A percentile compares a stretch with the other conserved stretches of the same genome.
Evolutionary conservation across 2,113 vertebrate genomes (phyloP).

Genomic region (Cyanoderma ruficeps): DNA sequence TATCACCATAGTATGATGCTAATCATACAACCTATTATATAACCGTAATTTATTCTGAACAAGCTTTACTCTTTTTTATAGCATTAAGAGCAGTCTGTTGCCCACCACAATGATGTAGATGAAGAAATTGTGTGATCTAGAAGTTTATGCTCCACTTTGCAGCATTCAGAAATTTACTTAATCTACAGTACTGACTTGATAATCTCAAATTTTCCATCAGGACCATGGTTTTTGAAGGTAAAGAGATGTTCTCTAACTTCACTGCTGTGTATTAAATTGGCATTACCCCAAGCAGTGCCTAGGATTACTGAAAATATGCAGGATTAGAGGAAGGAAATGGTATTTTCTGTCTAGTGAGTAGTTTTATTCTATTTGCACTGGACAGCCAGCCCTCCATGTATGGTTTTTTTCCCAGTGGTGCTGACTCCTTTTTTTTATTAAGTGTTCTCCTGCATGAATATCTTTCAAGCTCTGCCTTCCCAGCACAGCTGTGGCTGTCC

Average conservation of each 20-base stretch:
- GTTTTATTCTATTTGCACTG: background rate
- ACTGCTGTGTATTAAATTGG: background rate
- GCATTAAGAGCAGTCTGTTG: background rate
- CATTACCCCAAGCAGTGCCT: background rate
- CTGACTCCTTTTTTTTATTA: background rate
- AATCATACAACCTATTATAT: background rate
- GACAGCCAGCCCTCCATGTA: accelerated
- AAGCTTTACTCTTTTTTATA: background rate
- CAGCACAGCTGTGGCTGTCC: background rate
- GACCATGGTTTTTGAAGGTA: background rate
- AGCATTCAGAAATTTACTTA: background rate
- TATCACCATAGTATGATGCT: background rate
- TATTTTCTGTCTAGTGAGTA: background rate
- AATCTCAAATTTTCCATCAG: background rate
- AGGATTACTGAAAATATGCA: background rate
- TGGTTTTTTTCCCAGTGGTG: background rate
- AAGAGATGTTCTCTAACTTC: background rate
- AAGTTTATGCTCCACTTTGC: background rate
- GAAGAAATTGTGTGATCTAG: background rate
- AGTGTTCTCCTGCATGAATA: background rate
- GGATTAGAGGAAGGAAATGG: background rate
- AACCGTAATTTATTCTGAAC: background rate
- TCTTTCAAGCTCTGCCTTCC: background rate
- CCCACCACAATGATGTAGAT: background rate
- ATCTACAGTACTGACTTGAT: background rate